phyloP scores from a whole-genome alignment of 2,113 vertebrate species.

The Triplophysa dalaica region DNA sequence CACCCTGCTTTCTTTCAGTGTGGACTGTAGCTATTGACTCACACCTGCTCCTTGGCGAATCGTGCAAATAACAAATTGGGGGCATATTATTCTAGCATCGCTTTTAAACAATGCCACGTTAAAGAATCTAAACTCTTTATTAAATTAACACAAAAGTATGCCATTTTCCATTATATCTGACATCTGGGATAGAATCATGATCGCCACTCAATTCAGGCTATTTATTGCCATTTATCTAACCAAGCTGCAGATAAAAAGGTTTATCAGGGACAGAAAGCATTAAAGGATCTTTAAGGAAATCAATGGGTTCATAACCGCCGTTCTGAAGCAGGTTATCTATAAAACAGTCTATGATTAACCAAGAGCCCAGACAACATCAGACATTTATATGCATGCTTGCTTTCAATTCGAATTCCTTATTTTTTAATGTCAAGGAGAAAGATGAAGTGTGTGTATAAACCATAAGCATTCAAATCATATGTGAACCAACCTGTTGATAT shows the following conservation, averaged over 20 bases:
- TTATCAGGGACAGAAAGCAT: conserved; percentile 1
- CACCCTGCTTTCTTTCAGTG: conserved; percentile 9
- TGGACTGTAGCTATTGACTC: conserved; percentile 51
- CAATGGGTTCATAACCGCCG: conserved; percentile 39
- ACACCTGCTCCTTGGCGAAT: conserved; percentile 43
- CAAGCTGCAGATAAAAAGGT: conserved; percentile 35
- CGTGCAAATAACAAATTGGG: conserved; percentile 59
- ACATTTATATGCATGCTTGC: neutral
- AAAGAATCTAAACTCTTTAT: conserved; percentile 22
- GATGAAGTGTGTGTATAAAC: conserved; percentile 57
- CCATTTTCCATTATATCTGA: conserved; percentile 32
- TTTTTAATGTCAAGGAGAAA: conserved; percentile 24
- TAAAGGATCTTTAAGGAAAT: conserved; percentile 44
- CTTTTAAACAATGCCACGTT: conserved; percentile 34
- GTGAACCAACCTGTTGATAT: neutral
- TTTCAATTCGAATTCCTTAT: neutral
- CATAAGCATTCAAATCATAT: neutral
- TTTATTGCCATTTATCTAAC: conserved; percentile 31
- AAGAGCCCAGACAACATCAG: neutral
- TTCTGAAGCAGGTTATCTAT: conserved; percentile 1
- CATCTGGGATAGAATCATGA: conserved; percentile 43
- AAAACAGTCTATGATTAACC: conserved; percentile 10
- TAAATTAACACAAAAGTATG: conserved; percentile 36
- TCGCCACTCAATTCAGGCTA: conserved; percentile 25
- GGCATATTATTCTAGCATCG: neutral